A percentile compares a stretch with the other conserved stretches of the same genome.
Conservation (phyloP, 1,140 invertebrate genomes). For the Hormaphis cornu region DNA sequence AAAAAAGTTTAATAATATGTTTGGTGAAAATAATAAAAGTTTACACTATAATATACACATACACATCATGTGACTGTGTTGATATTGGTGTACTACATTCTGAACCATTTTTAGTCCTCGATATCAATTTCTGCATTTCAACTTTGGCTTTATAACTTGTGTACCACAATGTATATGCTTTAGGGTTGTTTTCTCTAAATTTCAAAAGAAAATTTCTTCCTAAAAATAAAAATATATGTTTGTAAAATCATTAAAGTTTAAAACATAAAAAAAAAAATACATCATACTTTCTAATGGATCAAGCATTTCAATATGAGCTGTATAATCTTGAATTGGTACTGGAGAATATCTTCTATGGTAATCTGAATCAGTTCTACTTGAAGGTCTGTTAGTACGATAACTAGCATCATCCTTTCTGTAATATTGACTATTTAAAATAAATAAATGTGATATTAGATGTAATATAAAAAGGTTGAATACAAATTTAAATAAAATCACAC, state of each 20-base stretch:
- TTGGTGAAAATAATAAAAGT: background rate
- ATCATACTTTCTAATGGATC: conserved; percentile 6
- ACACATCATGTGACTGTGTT: conserved; percentile 18
- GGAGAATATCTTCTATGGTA: conserved; percentile 34
- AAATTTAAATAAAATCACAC: background rate
- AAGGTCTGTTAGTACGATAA: conserved; percentile 39
- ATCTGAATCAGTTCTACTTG: conserved; percentile 39
- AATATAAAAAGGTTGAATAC: background rate
- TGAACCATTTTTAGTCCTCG: conserved; percentile 24
- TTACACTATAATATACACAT: background rate
- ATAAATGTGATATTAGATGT: background rate
- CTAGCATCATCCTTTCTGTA: conserved; percentile 20
- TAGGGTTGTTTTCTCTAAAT: conserved; percentile 15
- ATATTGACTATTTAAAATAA: conserved; percentile 9
- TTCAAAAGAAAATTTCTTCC: background rate
- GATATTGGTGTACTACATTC: conserved; percentile 27
- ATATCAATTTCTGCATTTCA: conserved; percentile 20
- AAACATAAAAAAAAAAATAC: background rate
- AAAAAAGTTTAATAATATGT: background rate
- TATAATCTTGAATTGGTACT: conserved; percentile 4
- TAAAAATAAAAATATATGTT: background rate
- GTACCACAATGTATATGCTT: conserved; percentile 13
- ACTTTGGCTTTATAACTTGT: conserved; percentile 29
- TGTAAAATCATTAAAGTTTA: background rate
- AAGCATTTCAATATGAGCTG: conserved; percentile 5